These are phyloP conservation scores for Sinopyrophorus schimmeli DNA, from an alignment of 2,888 invertebrate genomes.

Conservation along the genomic window DNA sequence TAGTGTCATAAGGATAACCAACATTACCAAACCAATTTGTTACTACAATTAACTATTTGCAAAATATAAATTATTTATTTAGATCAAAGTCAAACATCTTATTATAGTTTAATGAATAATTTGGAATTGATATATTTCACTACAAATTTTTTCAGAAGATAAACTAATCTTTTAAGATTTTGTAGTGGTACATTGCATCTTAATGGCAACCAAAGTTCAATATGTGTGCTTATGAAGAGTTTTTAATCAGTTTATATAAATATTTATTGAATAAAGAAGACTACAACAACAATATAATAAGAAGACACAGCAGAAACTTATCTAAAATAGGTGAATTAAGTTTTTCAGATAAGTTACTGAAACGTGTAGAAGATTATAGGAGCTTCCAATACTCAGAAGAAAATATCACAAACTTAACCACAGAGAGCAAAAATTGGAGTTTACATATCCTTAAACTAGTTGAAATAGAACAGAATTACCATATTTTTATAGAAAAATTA, in stretches of 20 bases:
- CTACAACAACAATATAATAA: slow-evolving; percentile 53
- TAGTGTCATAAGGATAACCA: no score
- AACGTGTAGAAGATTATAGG: not conserved
- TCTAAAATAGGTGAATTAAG: slow-evolving; percentile 65
- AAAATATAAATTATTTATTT: no score
- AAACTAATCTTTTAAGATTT: no score
- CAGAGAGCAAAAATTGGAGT: slow-evolving; percentile 57
- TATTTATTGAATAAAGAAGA: slow-evolving; percentile 32
- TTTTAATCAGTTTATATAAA: slow-evolving; percentile 17
- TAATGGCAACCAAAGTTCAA: no score
- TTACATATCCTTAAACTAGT: slow-evolving; percentile 55
- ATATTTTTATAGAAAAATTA: slow-evolving; percentile 60
- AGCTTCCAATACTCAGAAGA: not conserved
- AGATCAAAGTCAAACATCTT: no score
- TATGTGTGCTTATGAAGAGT: slow-evolving; percentile 14
- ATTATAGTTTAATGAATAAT: no score
- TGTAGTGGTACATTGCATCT: no score
- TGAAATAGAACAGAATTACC: slow-evolving; percentile 56
- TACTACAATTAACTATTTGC: no score
- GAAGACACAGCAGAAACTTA: slow-evolving; percentile 63
- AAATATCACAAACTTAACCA: slow-evolving; percentile 44
- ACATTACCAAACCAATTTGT: no score
- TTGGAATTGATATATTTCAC: no score
- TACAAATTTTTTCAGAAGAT: no score
- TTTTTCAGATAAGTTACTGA: no score